Evolutionary conservation across 2,113 vertebrate genomes (phyloP).

Genomic region (Anser cygnoides): DNA sequence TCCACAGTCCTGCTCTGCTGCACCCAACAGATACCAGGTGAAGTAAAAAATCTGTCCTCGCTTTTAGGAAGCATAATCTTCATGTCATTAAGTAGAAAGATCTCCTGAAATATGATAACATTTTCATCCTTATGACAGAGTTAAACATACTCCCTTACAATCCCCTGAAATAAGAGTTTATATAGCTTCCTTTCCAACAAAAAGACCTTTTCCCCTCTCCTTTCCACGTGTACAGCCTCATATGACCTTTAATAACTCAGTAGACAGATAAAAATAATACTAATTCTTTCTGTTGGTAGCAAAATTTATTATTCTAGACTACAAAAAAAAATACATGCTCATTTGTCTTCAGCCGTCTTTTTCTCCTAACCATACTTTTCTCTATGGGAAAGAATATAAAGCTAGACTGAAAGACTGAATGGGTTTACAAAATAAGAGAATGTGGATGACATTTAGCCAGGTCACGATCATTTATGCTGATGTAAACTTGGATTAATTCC

Average conservation of each 20-base stretch:
- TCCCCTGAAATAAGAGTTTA: background rate
- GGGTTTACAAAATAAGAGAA: background rate
- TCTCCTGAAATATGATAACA: background rate
- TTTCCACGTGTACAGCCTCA: background rate
- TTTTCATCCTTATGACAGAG: background rate
- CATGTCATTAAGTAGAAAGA: background rate
- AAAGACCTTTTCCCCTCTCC: background rate
- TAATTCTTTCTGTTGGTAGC: background rate
- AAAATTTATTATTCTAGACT: background rate
- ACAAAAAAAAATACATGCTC: background rate
- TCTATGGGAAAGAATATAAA: background rate
- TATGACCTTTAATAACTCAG: background rate
- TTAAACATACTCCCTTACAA: background rate
- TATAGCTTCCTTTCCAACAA: background rate
- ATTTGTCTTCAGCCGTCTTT: background rate
- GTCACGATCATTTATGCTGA: background rate
- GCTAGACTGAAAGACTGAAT: background rate
- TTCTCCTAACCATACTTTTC: background rate
- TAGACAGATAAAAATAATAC: background rate
- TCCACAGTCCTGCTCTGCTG: background rate
- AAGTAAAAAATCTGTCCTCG: background rate
- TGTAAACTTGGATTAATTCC: background rate
- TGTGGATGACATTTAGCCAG: background rate
- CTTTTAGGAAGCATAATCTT: background rate
- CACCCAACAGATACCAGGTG: background rate